Evolutionary conservation across 2,113 vertebrate genomes (phyloP).

Genomic region (Scopus umbretta): DNA sequence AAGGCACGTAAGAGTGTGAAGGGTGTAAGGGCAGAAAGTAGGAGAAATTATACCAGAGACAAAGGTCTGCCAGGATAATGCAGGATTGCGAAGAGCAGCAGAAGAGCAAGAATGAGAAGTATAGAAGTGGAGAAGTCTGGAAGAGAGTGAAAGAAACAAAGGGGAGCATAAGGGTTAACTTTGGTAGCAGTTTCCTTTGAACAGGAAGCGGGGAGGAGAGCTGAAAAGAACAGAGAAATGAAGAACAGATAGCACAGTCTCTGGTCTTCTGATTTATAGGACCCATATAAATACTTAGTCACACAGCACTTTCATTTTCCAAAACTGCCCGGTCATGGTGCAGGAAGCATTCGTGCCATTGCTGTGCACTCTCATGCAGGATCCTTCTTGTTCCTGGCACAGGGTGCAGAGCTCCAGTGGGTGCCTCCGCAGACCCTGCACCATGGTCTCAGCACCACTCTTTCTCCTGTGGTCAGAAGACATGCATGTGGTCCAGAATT

Average conservation of each 20-base stretch:
- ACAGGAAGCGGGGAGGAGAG: background rate
- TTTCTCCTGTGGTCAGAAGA: background rate
- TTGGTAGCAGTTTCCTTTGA: background rate
- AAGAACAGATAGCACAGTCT: background rate
- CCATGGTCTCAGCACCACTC: background rate
- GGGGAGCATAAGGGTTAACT: background rate
- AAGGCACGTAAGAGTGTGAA: background rate
- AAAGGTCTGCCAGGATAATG: background rate
- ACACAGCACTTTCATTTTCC: background rate
- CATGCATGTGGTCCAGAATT: background rate
- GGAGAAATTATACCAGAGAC: background rate
- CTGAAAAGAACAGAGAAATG: background rate
- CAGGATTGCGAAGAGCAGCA: background rate
- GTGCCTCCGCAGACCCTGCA: accelerated
- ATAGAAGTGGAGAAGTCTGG: background rate
- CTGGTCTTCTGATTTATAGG: background rate
- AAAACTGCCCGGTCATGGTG: background rate
- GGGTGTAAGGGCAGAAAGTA: background rate
- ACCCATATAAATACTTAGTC: background rate
- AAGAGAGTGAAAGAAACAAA: background rate
- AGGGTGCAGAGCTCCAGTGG: accelerated
- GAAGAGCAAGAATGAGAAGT: background rate
- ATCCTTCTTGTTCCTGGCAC: accelerated
- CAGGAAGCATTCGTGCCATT: background rate
- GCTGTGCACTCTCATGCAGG: background rate